phyloP scores from a whole-genome alignment of 2,797 vertebrate genomes.

The Lepidocolaptes lacrymiger region DNA sequence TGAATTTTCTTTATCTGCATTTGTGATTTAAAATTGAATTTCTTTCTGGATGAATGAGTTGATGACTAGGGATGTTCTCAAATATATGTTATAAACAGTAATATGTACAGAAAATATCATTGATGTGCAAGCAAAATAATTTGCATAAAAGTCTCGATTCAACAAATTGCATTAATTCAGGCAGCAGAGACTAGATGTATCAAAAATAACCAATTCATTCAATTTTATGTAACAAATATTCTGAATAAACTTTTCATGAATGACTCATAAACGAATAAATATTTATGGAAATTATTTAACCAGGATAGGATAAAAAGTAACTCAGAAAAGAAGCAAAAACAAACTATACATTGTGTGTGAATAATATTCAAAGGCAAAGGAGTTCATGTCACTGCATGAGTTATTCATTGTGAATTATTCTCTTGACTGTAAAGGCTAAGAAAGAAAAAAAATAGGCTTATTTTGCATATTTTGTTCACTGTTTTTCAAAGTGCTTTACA shows the following conservation, averaged over 20 bases:
- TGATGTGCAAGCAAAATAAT: not conserved
- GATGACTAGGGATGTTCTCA: not conserved
- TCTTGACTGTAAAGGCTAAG: not conserved
- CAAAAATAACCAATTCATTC: conserved; percentile 16
- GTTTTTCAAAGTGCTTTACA: not conserved
- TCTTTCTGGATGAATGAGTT: not conserved
- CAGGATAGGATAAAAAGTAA: conserved; percentile 10
- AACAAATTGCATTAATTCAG: not conserved
- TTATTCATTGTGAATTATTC: conserved; percentile 41
- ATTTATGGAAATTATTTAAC: conserved; percentile 44
- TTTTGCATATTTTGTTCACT: conserved; percentile 11
- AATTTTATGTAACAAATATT: conserved; percentile 6
- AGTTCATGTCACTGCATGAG: not conserved
- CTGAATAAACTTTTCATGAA: conserved; percentile 1
- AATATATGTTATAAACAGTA: not conserved
- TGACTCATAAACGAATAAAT: conserved; percentile 18
- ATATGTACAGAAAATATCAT: not conserved
- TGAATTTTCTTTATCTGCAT: not conserved
- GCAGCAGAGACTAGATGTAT: not conserved
- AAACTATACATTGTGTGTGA: not conserved
- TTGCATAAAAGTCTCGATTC: not conserved
- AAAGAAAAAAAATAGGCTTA: not conserved
- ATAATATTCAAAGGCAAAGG: not conserved
- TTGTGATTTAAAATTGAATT: conserved; percentile 18
- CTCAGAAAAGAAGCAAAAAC: not conserved